Evolutionary conservation across 2,888 invertebrate species (phyloP).

Genomic region (Pseudolycoriella hygida): DNA sequence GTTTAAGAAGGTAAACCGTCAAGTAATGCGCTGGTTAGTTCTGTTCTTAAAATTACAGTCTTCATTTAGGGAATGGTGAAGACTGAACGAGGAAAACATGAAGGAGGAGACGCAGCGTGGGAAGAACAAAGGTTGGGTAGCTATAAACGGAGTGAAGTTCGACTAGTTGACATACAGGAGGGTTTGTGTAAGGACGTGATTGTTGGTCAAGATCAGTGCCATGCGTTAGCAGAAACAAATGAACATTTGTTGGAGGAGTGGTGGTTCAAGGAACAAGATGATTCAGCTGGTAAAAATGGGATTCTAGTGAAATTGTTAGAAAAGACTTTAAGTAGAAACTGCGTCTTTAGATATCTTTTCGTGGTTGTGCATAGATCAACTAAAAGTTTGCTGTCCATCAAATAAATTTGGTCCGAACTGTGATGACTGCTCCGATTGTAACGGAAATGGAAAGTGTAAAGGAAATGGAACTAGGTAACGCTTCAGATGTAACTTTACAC

Average conservation of each 20-base stretch:
- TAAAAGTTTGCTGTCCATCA: conserved; percentile 68
- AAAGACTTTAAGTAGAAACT: too few species aligned
- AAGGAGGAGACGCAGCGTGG: conserved; percentile 88
- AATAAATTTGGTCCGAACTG: conserved; percentile 73
- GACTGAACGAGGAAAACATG: conserved; percentile 75
- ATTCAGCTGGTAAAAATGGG: conserved; percentile 14
- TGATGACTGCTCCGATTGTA: conserved; percentile 66
- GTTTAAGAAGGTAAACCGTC: conserved; percentile 38
- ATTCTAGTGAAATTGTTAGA: background rate
- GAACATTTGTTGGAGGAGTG: conserved; percentile 72
- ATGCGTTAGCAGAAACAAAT: conserved; percentile 63
- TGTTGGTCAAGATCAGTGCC: conserved; percentile 62
- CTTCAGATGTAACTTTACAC: too few species aligned
- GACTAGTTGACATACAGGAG: conserved; percentile 83
- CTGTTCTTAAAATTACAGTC: background rate
- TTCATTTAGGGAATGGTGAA: conserved; percentile 45
- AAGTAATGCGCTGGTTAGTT: background rate
- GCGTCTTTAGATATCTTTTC: conserved; percentile 36
- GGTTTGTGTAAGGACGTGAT: conserved; percentile 58
- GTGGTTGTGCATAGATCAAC: conserved; percentile 63
- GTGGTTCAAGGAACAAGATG: conserved; percentile 58
- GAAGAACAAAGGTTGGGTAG: conserved; percentile 72
- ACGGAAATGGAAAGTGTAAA: conserved; percentile 52
- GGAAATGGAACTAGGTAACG: conserved; percentile 65
- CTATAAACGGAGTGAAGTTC: conserved; percentile 73